Conservation (phyloP, 2,888 invertebrate genomes). For the Lasiommata megera region DNA sequence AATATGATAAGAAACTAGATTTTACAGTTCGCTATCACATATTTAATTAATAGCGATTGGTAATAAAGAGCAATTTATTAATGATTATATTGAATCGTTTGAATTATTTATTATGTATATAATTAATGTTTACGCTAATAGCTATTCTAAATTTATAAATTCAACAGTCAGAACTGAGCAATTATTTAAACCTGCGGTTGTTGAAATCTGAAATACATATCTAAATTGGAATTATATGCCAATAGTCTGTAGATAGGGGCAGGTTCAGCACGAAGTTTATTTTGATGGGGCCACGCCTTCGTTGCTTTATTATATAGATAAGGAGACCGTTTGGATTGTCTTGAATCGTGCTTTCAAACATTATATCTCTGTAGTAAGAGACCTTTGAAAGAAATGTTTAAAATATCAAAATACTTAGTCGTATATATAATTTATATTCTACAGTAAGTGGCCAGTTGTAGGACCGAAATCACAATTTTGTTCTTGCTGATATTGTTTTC, state of each 20-base stretch:
- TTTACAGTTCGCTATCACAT: background rate
- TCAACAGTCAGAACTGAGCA: background rate
- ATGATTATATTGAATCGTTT: background rate
- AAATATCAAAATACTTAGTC: no score
- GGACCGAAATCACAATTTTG: no score
- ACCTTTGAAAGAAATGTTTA: background rate
- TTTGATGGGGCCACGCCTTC: slow-evolving; percentile 58
- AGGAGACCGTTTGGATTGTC: slow-evolving; percentile 44
- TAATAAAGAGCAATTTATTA: background rate
- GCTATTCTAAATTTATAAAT: background rate
- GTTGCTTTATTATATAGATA: slow-evolving; percentile 71
- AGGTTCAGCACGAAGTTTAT: slow-evolving; percentile 45
- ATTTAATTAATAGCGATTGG: background rate
- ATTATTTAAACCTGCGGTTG: background rate
- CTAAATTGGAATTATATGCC: background rate
- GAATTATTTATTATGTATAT: background rate
- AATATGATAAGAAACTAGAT: background rate
- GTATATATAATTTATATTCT: no score
- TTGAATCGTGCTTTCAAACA: slow-evolving; percentile 12
- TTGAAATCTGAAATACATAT: background rate
- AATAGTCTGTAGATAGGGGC: background rate
- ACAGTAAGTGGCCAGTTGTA: no score
- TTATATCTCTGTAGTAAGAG: background rate
- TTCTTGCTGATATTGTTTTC: no score
- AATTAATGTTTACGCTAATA: background rate